Base-by-base conservation (phyloP, 2,797 vertebrate genomes). In the Sebastes melanostomus region DNA sequence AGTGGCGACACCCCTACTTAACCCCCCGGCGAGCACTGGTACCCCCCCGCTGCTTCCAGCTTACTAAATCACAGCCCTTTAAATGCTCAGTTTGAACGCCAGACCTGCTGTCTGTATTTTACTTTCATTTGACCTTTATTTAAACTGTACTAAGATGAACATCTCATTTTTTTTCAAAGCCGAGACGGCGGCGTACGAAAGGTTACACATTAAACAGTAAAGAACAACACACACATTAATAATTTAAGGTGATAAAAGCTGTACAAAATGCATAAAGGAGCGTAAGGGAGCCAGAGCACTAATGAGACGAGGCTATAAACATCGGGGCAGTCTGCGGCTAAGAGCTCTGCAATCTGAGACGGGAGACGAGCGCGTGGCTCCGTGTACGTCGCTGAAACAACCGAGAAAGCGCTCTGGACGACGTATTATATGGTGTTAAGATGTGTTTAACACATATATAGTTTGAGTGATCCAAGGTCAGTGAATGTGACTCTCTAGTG, bases 241-340 rank as follows among this genome's bases (percentile, higher is more conserved):
- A 77, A 87, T 88, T 86, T 59, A 83, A 46, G 52, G 52, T 52
- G 50, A 78, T 83, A 71, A 78, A 88, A 85, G 77, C 74, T 50
- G 71, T 60, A 74, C 46, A 79, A 79, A 89, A 84, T 83, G 66
- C 72, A 81, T 81, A 82, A 80, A 87, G 55, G 34, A 80, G 75
- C 82, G 68, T 65, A 75, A 84, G 68, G 75, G 60, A 80, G 75
- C 60, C 75, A 34, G 71, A 56, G 24, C 38, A 60, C 65, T 72
- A 86, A 90, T 54, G 32, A 87, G 74, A 62, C 20, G 9, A 72
- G 68, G 77, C 79, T 55, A 82, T 85, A 90, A 90, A 89, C 80
- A 88, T 4, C 3, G 25, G 61, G 61, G 63, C 77, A 62, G 72
- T 84, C 36, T 75, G 68, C 4, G 32, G 67, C 71, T 87, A 84